A percentile compares a stretch with the other conserved stretches of the same genome.
phyloP scores from a whole-genome alignment of 2,797 vertebrate genomes.

The Cyprinodon diabolis region DNA sequence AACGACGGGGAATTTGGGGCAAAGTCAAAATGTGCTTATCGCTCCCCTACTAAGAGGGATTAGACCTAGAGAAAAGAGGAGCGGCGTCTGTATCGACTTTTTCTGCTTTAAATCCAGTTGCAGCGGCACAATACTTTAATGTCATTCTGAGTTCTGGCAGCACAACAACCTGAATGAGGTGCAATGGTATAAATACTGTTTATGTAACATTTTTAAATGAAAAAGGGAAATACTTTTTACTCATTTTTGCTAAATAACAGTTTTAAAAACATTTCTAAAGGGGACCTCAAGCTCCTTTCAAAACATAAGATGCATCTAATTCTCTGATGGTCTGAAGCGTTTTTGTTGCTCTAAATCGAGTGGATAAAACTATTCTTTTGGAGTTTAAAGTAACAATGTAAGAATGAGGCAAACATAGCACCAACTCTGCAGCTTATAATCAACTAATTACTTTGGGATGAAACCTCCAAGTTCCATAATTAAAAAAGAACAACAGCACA shows the following conservation, averaged over 20 bases:
- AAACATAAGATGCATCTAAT: no score
- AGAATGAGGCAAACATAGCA: no score
- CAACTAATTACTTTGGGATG: no score
- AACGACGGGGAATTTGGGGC: constrained; percentile 75
- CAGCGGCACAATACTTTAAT: constrained; percentile 41
- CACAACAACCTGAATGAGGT: constrained; percentile 34
- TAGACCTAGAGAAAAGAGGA: constrained; percentile 57
- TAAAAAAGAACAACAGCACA: no score
- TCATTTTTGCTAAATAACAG: neutral
- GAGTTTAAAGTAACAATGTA: no score
- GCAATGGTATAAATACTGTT: constrained; percentile 31
- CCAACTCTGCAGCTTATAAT: no score
- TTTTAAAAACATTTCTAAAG: neutral
- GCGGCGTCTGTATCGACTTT: constrained; percentile 33
- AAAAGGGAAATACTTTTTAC: constrained; percentile 8
- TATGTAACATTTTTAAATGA: constrained; percentile 37
- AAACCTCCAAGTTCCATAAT: no score
- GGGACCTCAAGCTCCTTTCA: neutral
- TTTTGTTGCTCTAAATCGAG: no score
- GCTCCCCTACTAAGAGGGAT: constrained; percentile 71
- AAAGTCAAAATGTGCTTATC: constrained; percentile 75
- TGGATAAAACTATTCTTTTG: no score
- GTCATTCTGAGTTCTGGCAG: constrained; percentile 39
- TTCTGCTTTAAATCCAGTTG: constrained; percentile 36
- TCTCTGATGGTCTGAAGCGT: no score